Base-by-base conservation (phyloP, 2,113 vertebrate genomes). In the Gambusia holbrooki region DNA sequence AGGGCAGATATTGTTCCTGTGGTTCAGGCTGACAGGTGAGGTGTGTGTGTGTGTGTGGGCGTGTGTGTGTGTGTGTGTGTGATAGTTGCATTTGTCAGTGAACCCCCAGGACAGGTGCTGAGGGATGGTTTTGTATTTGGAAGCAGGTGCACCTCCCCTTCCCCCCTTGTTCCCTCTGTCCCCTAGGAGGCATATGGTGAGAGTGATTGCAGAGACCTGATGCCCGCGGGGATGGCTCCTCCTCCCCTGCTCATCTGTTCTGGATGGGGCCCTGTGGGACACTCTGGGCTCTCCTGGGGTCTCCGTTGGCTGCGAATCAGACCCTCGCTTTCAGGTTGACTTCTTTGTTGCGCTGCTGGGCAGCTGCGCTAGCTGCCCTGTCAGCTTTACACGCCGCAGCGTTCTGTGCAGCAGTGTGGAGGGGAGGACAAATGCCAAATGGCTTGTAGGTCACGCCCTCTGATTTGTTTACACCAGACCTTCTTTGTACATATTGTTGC, bases 211-310 rank as follows among this genome's bases (percentile, higher is more conserved):
- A 89, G 87, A 84, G 89, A 89, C 83, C 84, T 14, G 17, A 48
- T 76, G 83, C 85, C 87, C 77, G 32, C 66, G 66, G 84, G 92
- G 91, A 93, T 74, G 64, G 83, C 77, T 91, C 85, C 80, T 54
- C 84, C 84, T 91, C 84, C 86, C 86, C 71, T 87, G 83, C 90
- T 93, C 92, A 91, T 94, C 91, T 91, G 86, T 93, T 93, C 85
- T 85, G 89, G 90, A 88, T 88, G 76, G 82, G 77, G 76, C 88
- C 89, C 90, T 71, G 77, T 19, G 92, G 89, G 92, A 92, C 76
- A 54, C 64, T 71, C 67, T 37, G 5, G 78, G 69, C 78, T 81
- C 90, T 86, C 89, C 85, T 22, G 81, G 81, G 85, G 81, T 74
- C 79, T 64, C 68, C 61, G 69, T 82, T 89, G 85, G 84, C 88